A percentile compares a stretch with the other conserved stretches of the same genome.
These are phyloP conservation scores for Melipona bicolor DNA, from an alignment of 2,888 invertebrate genomes.

Conservation along the genomic window DNA sequence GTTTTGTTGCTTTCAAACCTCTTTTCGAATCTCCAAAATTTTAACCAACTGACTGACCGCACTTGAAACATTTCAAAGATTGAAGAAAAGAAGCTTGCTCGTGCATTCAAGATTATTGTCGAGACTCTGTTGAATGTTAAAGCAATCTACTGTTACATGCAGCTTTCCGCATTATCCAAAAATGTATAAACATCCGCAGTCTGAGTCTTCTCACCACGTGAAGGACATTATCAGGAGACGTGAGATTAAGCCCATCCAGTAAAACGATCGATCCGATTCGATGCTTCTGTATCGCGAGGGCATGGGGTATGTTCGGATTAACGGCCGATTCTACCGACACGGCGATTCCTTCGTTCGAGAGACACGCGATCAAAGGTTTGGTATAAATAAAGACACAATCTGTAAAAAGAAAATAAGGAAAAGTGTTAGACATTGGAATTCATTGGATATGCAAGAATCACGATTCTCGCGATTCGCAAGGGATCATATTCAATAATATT, in stretches of 20 bases:
- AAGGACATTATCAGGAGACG: slow-evolving; percentile 78
- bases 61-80: too few species aligned
- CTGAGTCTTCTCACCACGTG: slow-evolving; percentile 71
- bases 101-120: too few species aligned
- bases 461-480: too few species aligned
- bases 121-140: too few species aligned
- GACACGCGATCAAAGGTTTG: slow-evolving; percentile 77
- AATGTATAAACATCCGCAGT: background rate
- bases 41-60: too few species aligned
- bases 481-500: too few species aligned
- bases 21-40: too few species aligned
- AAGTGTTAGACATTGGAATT: too few species aligned
- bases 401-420: slow-evolving; percentile 6
- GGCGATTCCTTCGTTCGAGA: slow-evolving; percentile 76
- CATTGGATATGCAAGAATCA: background rate
- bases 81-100: too few species aligned
- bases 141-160: too few species aligned
- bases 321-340: slow-evolving; percentile 77
- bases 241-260: slow-evolving; percentile 78
- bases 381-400: slow-evolving; percentile 74
- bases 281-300: slow-evolving; percentile 75
- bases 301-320: slow-evolving; percentile 76
- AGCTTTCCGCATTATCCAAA: too few species aligned
- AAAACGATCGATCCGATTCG: slow-evolving; percentile 80
- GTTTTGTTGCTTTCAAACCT: too few species aligned